These are phyloP conservation scores for Patella pellucida DNA, from an alignment of 2,888 invertebrate genomes.

Conservation along the genomic window DNA sequence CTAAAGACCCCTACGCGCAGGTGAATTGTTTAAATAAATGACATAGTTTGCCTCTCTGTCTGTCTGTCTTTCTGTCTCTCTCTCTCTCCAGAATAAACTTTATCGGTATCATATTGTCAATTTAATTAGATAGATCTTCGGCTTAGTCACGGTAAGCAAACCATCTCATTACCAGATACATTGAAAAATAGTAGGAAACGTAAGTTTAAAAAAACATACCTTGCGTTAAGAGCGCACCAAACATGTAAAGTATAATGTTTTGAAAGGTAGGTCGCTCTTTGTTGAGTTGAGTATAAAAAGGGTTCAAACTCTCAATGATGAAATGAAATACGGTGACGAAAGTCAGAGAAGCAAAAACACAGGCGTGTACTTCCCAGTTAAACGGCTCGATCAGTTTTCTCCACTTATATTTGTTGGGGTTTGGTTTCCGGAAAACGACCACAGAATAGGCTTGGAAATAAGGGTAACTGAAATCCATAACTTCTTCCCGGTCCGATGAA, in stretches of 20 bases:
- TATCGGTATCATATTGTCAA: too few species aligned
- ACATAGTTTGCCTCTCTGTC: too few species aligned
- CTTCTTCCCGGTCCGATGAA: constrained; percentile 90
- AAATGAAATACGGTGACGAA: constrained; percentile 42
- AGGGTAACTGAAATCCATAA: constrained; percentile 90
- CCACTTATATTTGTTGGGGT: constrained; percentile 46
- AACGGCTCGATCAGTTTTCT: constrained; percentile 50
- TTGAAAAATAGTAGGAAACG: too few species aligned
- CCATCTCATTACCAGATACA: too few species aligned
- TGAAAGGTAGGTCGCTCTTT: constrained; percentile 16
- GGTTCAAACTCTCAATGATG: constrained; percentile 46
- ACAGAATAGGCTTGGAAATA: constrained; percentile 69
- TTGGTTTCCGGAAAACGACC: constrained; percentile 47
- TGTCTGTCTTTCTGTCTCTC: too few species aligned
- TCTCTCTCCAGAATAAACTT: too few species aligned
- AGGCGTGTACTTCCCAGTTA: constrained; percentile 46
- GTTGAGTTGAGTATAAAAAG: constrained; percentile 31
- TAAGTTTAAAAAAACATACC: constrained; percentile 73
- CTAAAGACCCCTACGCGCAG: too few species aligned
- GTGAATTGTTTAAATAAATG: too few species aligned
- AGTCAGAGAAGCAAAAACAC: constrained; percentile 41
- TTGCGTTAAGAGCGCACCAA: constrained; percentile 91
- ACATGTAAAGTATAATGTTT: constrained; percentile 83
- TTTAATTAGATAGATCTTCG: too few species aligned
- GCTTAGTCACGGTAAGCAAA: too few species aligned